Conservation (phyloP, 92 coral and sea anemone species). For the Parazoanthus swiftii region DNA sequence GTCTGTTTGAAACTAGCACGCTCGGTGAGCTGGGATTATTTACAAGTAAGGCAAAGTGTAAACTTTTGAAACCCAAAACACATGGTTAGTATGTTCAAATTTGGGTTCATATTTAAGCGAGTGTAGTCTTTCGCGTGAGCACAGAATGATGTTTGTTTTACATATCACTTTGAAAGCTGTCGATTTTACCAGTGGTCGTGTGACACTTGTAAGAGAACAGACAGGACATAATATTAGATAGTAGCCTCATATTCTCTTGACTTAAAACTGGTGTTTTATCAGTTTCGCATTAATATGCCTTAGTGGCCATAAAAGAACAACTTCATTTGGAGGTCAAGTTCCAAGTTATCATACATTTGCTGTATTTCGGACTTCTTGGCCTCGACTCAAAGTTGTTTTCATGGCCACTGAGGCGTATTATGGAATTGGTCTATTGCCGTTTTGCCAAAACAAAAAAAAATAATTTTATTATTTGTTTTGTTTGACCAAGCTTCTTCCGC, state of each 20-base stretch:
- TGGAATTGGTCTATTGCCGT: no score
- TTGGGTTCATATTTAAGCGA: neutral
- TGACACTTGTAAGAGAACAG: no score
- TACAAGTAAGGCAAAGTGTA: no score
- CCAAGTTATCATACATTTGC: no score
- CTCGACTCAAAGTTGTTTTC: no score
- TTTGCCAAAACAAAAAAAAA: neutral
- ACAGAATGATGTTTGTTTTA: neutral
- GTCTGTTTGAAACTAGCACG: neutral
- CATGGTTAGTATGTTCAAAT: neutral
- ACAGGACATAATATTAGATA: neutral
- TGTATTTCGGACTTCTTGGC: neutral
- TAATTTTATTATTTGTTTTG: no score
- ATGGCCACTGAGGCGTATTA: neutral
- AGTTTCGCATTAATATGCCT: neutral
- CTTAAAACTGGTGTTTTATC: neutral
- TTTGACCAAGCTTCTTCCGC: no score
- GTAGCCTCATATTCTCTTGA: neutral
- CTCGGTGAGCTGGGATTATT: neutral
- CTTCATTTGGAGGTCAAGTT: no score
- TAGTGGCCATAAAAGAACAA: no score
- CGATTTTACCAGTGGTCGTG: neutral
- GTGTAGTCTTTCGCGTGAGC: neutral
- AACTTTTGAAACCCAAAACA: neutral
- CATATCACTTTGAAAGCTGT: neutral